phyloP scores from a whole-genome alignment of 2,888 invertebrate species.

The Plusia festucae region DNA sequence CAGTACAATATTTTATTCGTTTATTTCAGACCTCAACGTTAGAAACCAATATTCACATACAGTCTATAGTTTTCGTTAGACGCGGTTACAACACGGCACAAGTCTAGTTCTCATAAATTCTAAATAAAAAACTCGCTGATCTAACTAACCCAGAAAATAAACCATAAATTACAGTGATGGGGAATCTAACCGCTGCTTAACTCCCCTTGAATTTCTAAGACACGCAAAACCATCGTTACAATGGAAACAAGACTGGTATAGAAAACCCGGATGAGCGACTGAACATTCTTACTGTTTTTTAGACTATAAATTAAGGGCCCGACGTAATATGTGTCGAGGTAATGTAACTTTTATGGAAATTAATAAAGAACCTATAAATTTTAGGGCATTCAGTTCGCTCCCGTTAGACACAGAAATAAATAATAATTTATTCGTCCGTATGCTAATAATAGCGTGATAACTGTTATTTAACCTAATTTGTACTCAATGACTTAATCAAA shows the following conservation, averaged over 20 bases:
- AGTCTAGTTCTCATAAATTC: slow-evolving; percentile 1
- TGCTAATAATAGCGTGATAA: slow-evolving; percentile 25
- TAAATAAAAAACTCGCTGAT: background rate
- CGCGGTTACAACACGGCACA: background rate
- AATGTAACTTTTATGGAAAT: slow-evolving; percentile 42
- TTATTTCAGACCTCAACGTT: background rate
- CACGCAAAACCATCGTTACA: slow-evolving; percentile 37
- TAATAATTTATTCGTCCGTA: slow-evolving; percentile 14
- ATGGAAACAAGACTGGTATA: slow-evolving; percentile 16
- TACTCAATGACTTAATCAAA: slow-evolving; percentile 28
- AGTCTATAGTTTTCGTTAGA: background rate
- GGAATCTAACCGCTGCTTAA: slow-evolving; percentile 17
- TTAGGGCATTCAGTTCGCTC: slow-evolving; percentile 5
- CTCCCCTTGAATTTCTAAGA: slow-evolving; percentile 21
- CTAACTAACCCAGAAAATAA: slow-evolving; percentile 6
- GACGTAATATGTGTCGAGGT: slow-evolving; percentile 28
- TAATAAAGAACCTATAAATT: slow-evolving; percentile 28
- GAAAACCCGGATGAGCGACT: slow-evolving; percentile 8
- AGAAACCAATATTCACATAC: background rate
- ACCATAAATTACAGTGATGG: slow-evolving; percentile 31
- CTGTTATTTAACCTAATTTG: slow-evolving; percentile 17
- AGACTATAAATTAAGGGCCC: slow-evolving; percentile 25
- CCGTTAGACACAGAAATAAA: slow-evolving; percentile 21
- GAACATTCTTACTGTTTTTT: slow-evolving; percentile 8
- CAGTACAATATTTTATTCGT: background rate